Conservation (phyloP, 1,140 invertebrate species). For the Chelonus insularis region DNA sequence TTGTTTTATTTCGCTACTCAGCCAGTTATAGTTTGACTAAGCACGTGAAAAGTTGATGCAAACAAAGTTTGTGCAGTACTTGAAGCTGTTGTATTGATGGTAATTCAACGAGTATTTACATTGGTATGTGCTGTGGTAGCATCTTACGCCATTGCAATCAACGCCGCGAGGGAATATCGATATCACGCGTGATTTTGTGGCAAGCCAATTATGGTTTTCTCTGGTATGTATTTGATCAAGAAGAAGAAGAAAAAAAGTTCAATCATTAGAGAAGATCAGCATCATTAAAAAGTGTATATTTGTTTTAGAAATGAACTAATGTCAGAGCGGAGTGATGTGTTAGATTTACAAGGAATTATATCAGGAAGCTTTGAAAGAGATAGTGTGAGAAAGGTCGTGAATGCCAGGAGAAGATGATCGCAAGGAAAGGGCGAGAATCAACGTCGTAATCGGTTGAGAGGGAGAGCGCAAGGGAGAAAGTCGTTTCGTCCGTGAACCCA, state of each 20-base stretch:
- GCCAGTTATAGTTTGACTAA: neutral
- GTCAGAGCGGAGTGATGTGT: too few relatives aligned
- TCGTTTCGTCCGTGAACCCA: conserved; percentile 28
- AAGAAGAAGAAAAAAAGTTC: neutral
- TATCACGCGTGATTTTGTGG: conserved; percentile 2
- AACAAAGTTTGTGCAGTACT: too few relatives aligned
- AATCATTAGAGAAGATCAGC: too few relatives aligned
- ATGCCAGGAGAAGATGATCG: conserved; percentile 4
- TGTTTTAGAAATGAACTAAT: neutral
- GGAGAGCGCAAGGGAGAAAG: conserved; percentile 28
- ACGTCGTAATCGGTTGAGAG: conserved; percentile 27
- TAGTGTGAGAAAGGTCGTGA: conserved; percentile 16
- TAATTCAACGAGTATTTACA: too few relatives aligned
- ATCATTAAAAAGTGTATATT: neutral
- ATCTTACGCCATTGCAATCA: conserved; percentile 15
- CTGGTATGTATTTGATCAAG: neutral
- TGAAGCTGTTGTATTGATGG: too few relatives aligned
- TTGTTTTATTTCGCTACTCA: neutral
- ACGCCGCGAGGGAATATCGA: conserved; percentile 9
- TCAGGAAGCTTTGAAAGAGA: neutral
- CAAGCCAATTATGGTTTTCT: conserved; percentile 6
- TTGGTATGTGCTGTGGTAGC: neutral
- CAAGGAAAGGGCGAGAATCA: conserved; percentile 19
- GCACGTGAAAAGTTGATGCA: too few relatives aligned
- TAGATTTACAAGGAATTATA: neutral